Conservation (phyloP, 2,888 invertebrate species). For the Pinctada fucata region DNA sequence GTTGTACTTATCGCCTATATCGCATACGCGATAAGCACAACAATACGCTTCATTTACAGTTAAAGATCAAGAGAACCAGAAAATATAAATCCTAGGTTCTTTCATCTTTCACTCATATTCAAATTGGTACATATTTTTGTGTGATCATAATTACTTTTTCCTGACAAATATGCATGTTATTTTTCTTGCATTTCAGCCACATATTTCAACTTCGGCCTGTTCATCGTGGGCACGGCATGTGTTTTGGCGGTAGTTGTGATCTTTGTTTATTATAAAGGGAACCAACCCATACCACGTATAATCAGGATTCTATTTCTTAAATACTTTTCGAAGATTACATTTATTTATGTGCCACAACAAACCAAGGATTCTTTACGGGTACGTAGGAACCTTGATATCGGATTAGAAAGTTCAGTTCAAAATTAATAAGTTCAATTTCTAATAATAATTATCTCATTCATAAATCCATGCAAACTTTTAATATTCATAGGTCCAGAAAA, state of each 20-base stretch:
- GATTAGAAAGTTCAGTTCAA: too few relatives aligned
- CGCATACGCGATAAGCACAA: too few relatives aligned
- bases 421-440: too few relatives aligned
- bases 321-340: slow-evolving; percentile 4
- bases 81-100: too few relatives aligned
- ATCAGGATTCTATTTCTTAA: slow-evolving; percentile 41
- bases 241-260: slow-evolving; percentile 55
- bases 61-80: too few relatives aligned
- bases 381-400: background rate
- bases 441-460: too few relatives aligned
- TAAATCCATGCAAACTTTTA: too few relatives aligned
- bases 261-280: slow-evolving; percentile 49
- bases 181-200: slow-evolving; percentile 38
- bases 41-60: too few relatives aligned
- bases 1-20: too few relatives aligned
- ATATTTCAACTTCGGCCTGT: slow-evolving; percentile 54
- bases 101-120: too few relatives aligned
- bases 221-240: slow-evolving; percentile 56
- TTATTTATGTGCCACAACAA: slow-evolving; percentile 4
- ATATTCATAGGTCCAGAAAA: too few relatives aligned
- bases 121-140: background rate
- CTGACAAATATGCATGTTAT: too few relatives aligned
- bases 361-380: background rate
- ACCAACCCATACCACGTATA: slow-evolving; percentile 37
- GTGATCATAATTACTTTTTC: slow-evolving; percentile 9